Conservation (phyloP, 2,113 vertebrate species). For the Silurus asotus region DNA sequence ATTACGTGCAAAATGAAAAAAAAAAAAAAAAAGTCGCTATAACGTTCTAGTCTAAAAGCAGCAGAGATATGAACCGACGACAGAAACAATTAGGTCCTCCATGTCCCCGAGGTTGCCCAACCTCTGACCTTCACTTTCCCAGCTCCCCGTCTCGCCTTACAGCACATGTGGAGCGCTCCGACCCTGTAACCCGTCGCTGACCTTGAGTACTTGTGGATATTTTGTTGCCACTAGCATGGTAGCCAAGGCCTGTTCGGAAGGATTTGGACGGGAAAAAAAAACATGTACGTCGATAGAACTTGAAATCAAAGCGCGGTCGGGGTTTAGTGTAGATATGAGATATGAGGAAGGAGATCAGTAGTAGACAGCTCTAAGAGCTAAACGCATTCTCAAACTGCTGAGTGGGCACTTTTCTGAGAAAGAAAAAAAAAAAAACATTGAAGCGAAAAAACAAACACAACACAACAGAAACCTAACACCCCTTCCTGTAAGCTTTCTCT, state of each 20-base stretch:
- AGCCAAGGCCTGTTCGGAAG: background rate
- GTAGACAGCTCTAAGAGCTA: background rate
- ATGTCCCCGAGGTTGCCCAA: constrained; percentile 46
- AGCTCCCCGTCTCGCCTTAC: constrained; percentile 52
- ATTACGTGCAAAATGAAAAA: constrained; percentile 50
- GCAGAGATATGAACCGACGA: background rate
- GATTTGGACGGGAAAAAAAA: background rate
- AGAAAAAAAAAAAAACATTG: constrained; percentile 32
- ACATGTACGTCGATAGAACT: background rate
- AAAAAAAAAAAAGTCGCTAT: constrained; percentile 38
- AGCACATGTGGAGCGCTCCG: constrained; percentile 49
- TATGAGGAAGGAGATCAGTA: background rate
- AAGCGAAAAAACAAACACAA: constrained; percentile 29
- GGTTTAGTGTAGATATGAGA: background rate
- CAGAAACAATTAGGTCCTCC: background rate
- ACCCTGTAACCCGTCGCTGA: constrained; percentile 57
- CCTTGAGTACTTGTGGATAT: constrained; percentile 40
- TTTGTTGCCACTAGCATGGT: background rate
- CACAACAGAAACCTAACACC: constrained; percentile 46
- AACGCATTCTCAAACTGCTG: constrained; percentile 30
- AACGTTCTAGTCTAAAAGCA: background rate
- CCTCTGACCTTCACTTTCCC: constrained; percentile 51
- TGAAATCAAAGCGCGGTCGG: background rate
- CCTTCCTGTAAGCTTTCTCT: constrained; percentile 53
- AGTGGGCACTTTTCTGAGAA: constrained; percentile 22